Conservation (phyloP, 2,113 vertebrate genomes). For the Coregonus clupeaformis region DNA sequence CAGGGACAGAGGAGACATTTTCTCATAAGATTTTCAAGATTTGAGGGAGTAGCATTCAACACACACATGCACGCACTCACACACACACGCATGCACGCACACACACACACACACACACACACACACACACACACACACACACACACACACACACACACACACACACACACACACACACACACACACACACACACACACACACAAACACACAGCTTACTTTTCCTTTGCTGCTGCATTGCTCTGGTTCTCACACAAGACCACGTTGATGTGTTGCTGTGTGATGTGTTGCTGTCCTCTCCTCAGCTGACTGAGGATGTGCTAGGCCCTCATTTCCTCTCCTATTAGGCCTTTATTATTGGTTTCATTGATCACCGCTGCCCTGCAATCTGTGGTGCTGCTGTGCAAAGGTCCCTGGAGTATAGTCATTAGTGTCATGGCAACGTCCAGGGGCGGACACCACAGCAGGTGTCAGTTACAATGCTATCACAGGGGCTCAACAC, state of each 20-base stretch:
- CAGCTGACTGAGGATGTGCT: conserved; percentile 37
- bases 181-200: not conserved
- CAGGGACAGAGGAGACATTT: not conserved
- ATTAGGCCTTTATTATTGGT: conserved; percentile 17
- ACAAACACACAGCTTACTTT: too few species aligned
- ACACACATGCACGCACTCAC: too few species aligned
- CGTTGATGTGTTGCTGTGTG: conserved; percentile 16
- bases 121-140: not conserved
- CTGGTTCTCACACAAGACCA: conserved; percentile 9
- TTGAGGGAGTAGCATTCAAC: not conserved
- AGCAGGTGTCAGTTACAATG: conserved; percentile 19
- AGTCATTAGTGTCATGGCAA: conserved; percentile 30
- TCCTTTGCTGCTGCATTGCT: not conserved
- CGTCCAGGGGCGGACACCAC: not conserved
- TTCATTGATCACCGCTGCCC: conserved; percentile 24
- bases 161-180: conserved; percentile 1
- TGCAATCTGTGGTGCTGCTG: conserved; percentile 17
- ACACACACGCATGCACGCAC: too few species aligned
- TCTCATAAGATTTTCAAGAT: not conserved
- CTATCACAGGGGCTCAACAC: not conserved
- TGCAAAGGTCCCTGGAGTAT: not conserved
- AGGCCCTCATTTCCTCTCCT: conserved; percentile 34
- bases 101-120: not conserved
- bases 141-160: not conserved
- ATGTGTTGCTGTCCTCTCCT: conserved; percentile 10